Evolutionary conservation across 2,113 vertebrate species (phyloP), one percentile per base, ranked within the genome.

Genomic region (Periophthalmodon schlosseri): DNA sequence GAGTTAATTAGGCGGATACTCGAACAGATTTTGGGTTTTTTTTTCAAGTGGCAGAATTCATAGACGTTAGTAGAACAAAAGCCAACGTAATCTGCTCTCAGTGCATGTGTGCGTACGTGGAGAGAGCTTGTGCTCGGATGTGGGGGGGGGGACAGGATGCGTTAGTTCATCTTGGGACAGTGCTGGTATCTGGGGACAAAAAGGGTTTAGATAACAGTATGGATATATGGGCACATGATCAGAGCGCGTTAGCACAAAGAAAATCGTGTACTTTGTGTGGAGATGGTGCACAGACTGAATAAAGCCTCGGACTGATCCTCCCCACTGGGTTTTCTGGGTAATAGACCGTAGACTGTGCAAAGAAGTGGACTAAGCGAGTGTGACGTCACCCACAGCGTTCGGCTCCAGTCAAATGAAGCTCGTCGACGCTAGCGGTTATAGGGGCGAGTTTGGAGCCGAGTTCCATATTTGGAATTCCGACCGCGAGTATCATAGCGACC

Each of bases 1-100:
- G 90, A 91, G 72, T 83, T 90, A 91, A 94, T 92, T 90, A 92
- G 75, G 72, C 77, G 73, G 73, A 68, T 80, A 80, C 77, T 81
- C 82, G 83, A 70, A 54, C 73, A 82, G 74, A 69, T 82, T 83
- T 75, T 6, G 23, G 0, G 71, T 69, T 69, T 72, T 50, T 50
- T 3, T 79, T 64, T 66, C 47, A 44, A 80, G 87, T 81, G 18
- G 83, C 74, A 81, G 54, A 70, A 84, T 91, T 81, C 72, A 85
- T 85, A 82, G 85, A 73, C 76, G 83, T 67, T 86, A 92, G 89
- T 87, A 86, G 84, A 12, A 47, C 84, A 81, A 88, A 84, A 91
- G 86, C 81, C 24, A 1, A 50, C 73, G 84, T 85, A 87, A 86
- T 91, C 88, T 83, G 10, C 69, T 77, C 77, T 86, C 80, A 54